Base-by-base conservation (phyloP, 1,140 invertebrate genomes). In the Pachypeltis micranthus region DNA sequence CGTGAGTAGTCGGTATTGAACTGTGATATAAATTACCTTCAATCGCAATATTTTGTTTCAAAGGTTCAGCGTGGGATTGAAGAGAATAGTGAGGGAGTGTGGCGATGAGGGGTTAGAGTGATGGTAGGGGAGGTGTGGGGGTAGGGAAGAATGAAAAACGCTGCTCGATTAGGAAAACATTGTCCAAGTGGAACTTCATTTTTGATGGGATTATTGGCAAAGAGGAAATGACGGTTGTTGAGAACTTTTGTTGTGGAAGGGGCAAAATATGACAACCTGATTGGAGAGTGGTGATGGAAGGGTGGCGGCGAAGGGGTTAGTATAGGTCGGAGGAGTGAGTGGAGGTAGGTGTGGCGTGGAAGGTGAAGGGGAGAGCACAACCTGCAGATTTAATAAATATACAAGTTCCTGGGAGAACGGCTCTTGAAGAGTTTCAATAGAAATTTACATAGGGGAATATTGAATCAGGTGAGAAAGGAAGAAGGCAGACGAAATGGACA, bases 371-470 rank as follows among this genome's bases (percentile, higher is more conserved):
- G 44, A 29, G 57, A 47, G 57, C n/a, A n/a, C 21, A 16, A 51
- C 47, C 12, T 4, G 47, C 7, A 51, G 47, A 51, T 51, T 51
- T 51, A 51, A 51, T 51, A 51, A 51, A 51, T 51, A 51, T 51
- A 51, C 47, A 51, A 51, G 47, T 51, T 51, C 47, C 21, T 4
- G 12, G 25, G 55, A 29, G 59, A 23, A n/a, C 39, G 62, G 29
- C 56, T 63, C 61, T 63, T 63, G 29, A 63, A 63, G 54, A 63
- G 56, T 63, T 63, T 63, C 62, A 63, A 63, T 63, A 63, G 62
- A 63, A 63, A 63, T 63, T 63, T 63, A 58, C 62, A 63, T 57
- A 56, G 47, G 62, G 39, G 62, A 59, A 56, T 65, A 62, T 61
- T 65, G 63, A 65, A 61, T 65, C 59, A 59, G 54, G 51, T 34